These are phyloP conservation scores for Drosophila quinaria DNA, from an alignment of 2,888 invertebrate species.

Conservation along the genomic window DNA sequence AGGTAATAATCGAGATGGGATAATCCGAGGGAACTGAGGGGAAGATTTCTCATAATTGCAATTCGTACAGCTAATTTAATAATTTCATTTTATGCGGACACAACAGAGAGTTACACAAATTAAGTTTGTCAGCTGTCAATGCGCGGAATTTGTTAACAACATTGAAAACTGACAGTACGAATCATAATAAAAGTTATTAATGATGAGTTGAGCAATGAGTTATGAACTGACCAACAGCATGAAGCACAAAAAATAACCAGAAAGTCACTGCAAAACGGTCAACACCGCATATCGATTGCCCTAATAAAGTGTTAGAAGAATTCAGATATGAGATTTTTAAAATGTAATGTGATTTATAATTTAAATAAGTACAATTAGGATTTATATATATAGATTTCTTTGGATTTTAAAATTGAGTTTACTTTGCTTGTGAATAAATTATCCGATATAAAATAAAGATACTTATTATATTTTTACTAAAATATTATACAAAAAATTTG, in stretches of 20 bases:
- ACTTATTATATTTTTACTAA: too few relatives aligned
- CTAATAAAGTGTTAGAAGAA: constrained; percentile 11
- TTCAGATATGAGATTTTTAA: not conserved
- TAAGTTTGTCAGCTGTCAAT: constrained; percentile 84
- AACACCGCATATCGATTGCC: constrained; percentile 12
- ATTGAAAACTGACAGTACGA: constrained; percentile 83
- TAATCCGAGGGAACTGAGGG: not conserved
- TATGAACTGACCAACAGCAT: constrained; percentile 64
- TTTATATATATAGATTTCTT: too few relatives aligned
- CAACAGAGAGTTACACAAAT: constrained; percentile 66
- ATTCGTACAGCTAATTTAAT: constrained; percentile 78
- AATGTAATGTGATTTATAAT: not conserved
- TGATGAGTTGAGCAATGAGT: constrained; percentile 79
- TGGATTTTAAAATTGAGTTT: too few relatives aligned
- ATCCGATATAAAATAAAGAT: too few relatives aligned
- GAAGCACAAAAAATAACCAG: not conserved
- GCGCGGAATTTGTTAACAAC: constrained; percentile 84
- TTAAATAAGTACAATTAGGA: too few relatives aligned
- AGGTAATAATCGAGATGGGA: constrained; percentile 26
- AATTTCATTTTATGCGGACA: constrained; percentile 61
- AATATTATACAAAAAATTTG: too few relatives aligned
- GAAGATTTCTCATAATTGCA: constrained; percentile 69
- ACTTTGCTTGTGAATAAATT: too few relatives aligned
- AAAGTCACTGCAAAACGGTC: not conserved
- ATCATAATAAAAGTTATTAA: constrained; percentile 83